Evolutionary conservation across 2,797 vertebrate species (phyloP), one percentile per base, ranked within the genome.

Genomic region (Glyptemys insculpta): DNA sequence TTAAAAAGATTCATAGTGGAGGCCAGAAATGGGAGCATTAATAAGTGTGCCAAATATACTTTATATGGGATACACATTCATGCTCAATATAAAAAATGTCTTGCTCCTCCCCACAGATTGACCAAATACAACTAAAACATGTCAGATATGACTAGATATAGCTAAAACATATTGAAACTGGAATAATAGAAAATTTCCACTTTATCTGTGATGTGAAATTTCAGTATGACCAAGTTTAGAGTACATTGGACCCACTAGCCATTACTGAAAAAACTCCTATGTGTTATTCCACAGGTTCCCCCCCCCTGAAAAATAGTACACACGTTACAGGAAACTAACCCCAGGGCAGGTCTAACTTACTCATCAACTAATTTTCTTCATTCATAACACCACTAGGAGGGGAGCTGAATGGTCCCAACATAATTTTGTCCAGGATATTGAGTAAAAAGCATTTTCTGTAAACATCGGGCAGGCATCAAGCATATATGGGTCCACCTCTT

Each of bases 401-500:
- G 8, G 53, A 12, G 12, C 74, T 25, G 44, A 79, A 29, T 12
- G 34, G 7, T 12, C 21, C 27, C 11, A 53, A 4, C 3, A 31
- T 2, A 2, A 25, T 41, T 84, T 49, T 65, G 2, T 90, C 3
- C 18, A 52, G 1, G 21, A 6, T 81, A 85, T 91, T 87, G 65
- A 91, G n/a, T 78, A 89, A n/a, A 47, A 57, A 10, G 23, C 0
- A 0, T 8, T 62, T 59, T 72, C 85, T 83, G 49, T 44, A 87
- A 79, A 94, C 2, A 34, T 5, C 14, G 3, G 47, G 56, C 65
- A 72, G 82, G 6, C 8, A 34, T 31, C 2, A n/a, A 53, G 5
- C 59, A 90, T 83, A 15, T 12, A 47, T 0, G 0, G 0, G 29
- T 34, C 54, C 2, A 1, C 23, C 65, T 74, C 11, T 23, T 54